Evolutionary conservation across 2,797 vertebrate genomes (phyloP).

Genomic region (Podargus strigoides): DNA sequence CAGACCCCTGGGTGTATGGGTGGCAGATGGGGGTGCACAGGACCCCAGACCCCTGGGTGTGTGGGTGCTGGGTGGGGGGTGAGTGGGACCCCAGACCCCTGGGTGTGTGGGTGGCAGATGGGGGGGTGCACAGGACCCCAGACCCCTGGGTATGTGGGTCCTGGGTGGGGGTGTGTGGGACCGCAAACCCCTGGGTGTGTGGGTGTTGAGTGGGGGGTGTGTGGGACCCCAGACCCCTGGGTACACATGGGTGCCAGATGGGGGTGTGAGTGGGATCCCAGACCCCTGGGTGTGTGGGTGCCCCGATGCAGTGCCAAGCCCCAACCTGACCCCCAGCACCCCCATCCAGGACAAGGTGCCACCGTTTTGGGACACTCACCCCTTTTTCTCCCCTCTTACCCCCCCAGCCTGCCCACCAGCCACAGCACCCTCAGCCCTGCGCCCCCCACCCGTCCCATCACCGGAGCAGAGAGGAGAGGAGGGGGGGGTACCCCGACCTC

Average conservation of each 20-base stretch:
- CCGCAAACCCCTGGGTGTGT: no score
- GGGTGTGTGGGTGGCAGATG: background rate
- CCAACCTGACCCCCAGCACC: background rate
- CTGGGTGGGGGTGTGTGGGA: no score
- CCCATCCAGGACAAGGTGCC: background rate
- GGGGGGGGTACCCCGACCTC: background rate
- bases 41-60: background rate
- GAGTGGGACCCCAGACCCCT: background rate
- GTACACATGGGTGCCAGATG: no score
- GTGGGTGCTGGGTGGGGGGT: background rate
- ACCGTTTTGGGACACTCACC: background rate
- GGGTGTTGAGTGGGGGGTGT: no score
- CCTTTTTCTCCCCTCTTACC: conserved; percentile 26
- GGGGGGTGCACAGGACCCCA: background rate
- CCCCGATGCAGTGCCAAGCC: background rate
- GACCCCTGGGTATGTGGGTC: no score
- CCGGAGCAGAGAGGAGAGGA: background rate
- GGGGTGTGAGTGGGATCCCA: no score
- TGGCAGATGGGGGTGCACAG: background rate
- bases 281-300: no score
- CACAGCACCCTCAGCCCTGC: conserved; percentile 40
- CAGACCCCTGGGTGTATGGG: background rate
- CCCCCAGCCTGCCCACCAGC: background rate
- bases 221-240: no score
- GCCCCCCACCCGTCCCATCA: background rate